Evolutionary conservation across 2,113 vertebrate species (phyloP), one percentile per base, ranked within the genome.

Genomic region (Microcebus ravelobensis): DNA sequence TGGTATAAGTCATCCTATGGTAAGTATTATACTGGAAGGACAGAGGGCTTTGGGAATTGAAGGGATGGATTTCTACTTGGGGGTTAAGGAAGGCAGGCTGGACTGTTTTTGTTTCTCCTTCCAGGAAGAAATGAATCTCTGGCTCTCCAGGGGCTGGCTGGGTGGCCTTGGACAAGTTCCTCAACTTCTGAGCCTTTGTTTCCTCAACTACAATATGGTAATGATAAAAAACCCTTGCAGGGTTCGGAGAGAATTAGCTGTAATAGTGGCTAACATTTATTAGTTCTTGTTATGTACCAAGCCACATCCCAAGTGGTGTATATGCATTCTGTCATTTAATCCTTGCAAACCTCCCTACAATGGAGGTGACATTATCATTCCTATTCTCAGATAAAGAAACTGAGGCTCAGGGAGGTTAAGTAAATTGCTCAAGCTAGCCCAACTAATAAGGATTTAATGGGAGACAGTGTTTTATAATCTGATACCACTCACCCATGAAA

Each of bases 161-260:
- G 65, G 36, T 70, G 65, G 45, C 61, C 92, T 50, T 45, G 61
- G 42, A 52, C 55, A 63, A 71, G 76, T 90, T 68, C 21, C 50
- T 85, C 29, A 81, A 52, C 20, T 63, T 59, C 52, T 31, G 76
- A 94, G 74, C 29, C 88, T 94, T 59, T 81, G 67, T 94, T 86
- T 90, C 70, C 39, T 39, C 85, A 73, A 36, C 63, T 63, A 88
- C 70, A 52, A 15, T 17, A 27, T 29, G 23, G 65, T 31, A 12
- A n/a, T 67, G 70, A 82, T 80, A 42, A 77, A 87, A 87, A 82
- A 12, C 13, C 29, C 52, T 34, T 31, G 29, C 55, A 13, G 29
- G 13, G 45, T 34, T 21, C 57, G 13, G n/a, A 31, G 50, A 79
- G 68, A 42, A 39, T 57, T 63, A 2, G 0, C 48, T 39, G 2